Base-by-base conservation (phyloP, 2,113 vertebrate genomes). In the Dasyurus viverrinus region DNA sequence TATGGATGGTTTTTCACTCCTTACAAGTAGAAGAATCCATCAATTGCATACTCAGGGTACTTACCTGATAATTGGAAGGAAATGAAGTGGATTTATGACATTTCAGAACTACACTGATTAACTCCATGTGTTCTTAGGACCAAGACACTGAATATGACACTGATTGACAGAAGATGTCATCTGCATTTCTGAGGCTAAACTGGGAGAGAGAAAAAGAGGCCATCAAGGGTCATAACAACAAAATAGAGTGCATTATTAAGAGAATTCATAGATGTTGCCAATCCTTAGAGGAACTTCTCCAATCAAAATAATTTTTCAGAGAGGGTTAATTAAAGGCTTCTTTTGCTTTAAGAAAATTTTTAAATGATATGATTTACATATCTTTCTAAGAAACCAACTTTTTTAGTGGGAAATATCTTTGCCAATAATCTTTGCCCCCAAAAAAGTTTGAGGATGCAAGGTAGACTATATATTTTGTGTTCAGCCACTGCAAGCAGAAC, bases 401-500 rank as follows among this genome's bases (percentile, higher is more conserved):
- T 93, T 96, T 92, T 92, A 47, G 42, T 36, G 30, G 91, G 23
- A 46, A 68, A 92, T 47, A 54, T 84, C 57, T 93, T 92, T 90
- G 84, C 91, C 92, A 95, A 92, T 93, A 93, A 48, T 48, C 48
- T 48, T 48, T 48, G 48, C 48, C 48, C 48, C 9, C 11, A 36
- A 57, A 54, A 93, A 22, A 53, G 1, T 94, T 53, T 68, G 91
- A 19, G 92, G 91, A 92, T 89, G 76, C 2, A 94, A 94, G 26
- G 7, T 8, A 93, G 23, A 30, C 23, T 57, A n/a, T 52, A 89
- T 96, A 93, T 93, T 96, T 95, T 94, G 60, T 89, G 30, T 94
- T 93, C 90, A 96, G 26, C 2, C 89, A 53, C 52, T 93, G 25
- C 57, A 91, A 89, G 42, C 50, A 91, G 91, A 95, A 94, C 26